phyloP scores from a whole-genome alignment of 2,797 vertebrate genomes.

The Rhinoraja longicauda region DNA sequence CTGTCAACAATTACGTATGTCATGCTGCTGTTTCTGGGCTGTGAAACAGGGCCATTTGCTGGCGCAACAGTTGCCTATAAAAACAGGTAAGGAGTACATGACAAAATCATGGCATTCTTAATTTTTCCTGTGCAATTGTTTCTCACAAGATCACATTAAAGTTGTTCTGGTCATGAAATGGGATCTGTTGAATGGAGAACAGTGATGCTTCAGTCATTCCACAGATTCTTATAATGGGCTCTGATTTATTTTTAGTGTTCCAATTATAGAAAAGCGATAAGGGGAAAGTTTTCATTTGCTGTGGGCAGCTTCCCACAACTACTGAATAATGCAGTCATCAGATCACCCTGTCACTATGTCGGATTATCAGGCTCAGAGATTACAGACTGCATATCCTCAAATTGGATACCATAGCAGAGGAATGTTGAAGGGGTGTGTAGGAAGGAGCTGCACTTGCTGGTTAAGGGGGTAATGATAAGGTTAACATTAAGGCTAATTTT shows the following conservation, averaged over 20 bases:
- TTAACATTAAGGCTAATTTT: not conserved
- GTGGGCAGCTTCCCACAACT: no score
- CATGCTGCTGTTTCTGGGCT: constrained; percentile 40
- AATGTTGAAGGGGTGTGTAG: not conserved
- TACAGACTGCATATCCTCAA: not conserved
- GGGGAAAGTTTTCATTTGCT: not conserved
- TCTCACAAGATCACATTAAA: not conserved
- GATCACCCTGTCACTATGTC: not conserved
- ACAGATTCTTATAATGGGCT: not conserved
- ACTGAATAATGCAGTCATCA: not conserved
- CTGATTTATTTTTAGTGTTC: not conserved
- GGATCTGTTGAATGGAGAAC: not conserved
- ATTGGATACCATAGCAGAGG: not conserved
- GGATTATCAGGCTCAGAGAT: not conserved
- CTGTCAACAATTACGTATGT: constrained; percentile 37
- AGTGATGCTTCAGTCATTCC: no score
- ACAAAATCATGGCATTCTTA: not conserved
- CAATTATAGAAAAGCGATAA: not conserved
- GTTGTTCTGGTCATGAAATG: not conserved
- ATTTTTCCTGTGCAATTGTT: not conserved
- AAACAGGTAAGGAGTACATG: constrained; percentile 32
- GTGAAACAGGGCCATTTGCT: constrained; percentile 39
- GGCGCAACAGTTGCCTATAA: constrained; percentile 38
- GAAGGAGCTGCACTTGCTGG: no score
- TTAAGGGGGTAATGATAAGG: not conserved